phyloP scores from a whole-genome alignment of 2,888 invertebrate genomes.

The Pemphredon lugubris region DNA sequence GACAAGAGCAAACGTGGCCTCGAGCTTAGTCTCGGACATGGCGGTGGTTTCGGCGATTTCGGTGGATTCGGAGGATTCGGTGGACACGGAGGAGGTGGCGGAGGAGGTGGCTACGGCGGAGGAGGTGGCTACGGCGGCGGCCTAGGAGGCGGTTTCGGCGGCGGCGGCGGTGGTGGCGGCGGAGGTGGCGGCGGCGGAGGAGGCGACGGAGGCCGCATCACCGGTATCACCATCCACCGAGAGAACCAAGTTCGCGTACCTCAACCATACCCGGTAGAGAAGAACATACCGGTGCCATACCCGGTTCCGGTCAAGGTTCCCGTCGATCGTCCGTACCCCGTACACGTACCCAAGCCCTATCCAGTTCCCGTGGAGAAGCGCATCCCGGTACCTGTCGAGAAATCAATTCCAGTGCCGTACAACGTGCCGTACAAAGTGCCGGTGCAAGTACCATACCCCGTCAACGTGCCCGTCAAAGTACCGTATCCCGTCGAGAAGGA shows the following conservation, averaged over 20 bases:
- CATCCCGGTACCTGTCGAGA: constrained; percentile 71
- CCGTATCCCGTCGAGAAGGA: constrained; percentile 69
- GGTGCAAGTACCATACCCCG: constrained; percentile 73
- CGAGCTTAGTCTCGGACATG: constrained; percentile 69
- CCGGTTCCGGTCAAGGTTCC: constrained; percentile 74
- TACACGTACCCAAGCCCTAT: constrained; percentile 69
- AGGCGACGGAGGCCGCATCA: constrained; percentile 71
- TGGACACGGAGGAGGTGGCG: constrained; percentile 33
- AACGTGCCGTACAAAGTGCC: constrained; percentile 74
- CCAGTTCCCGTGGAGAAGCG: constrained; percentile 73
- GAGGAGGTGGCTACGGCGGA: constrained; percentile 51
- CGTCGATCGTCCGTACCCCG: constrained; percentile 72
- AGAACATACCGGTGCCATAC: constrained; percentile 71
- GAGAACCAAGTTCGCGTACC: constrained; percentile 75
- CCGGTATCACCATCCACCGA: constrained; percentile 74
- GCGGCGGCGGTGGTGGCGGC: constrained; percentile 53
- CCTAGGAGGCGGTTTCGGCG: constrained; percentile 47
- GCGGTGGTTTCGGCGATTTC: constrained; percentile 39
- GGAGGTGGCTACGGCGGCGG: constrained; percentile 55
- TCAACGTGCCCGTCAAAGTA: constrained; percentile 69
- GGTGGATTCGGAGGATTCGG: constrained; percentile 58
- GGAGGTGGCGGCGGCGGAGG: constrained; percentile 61
- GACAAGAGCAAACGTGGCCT: constrained; percentile 76
- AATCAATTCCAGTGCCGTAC: constrained; percentile 72
- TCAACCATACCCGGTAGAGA: constrained; percentile 75